Evolutionary conservation across 2,797 vertebrate species (phyloP), one percentile per base, ranked within the genome.

Genomic region (Etheostoma perlongum): DNA sequence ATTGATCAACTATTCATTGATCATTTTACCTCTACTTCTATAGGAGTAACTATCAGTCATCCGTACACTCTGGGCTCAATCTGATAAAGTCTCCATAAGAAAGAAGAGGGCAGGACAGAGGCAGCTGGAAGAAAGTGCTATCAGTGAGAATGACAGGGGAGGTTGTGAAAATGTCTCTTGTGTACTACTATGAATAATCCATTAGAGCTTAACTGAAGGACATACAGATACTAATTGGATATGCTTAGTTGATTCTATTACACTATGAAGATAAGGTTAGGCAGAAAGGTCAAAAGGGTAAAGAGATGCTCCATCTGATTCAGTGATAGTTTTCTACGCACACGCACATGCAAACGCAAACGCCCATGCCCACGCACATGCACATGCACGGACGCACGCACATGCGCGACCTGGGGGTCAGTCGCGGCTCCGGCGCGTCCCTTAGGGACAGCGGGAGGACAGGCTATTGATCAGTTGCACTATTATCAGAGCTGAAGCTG

Each of bases 401-500:
- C 10, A 75, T 42, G 72, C 73, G 59, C 2, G 75, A 89, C 90
- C 85, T 68, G 61, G 52, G 82, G 93, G 91, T 93, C 91, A 92
- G 87, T 85, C 88, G 79, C 87, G 89, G 81, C 77, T 82, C 76
- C 71, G 79, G 74, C 79, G 40, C 16, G 52, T 85, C 87, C 88
- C 89, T 70, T 57, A 42, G 90, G 88, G 88, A 77, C 59, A 8
- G 68, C 27, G 57, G 86, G 82, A 57, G 79, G 92, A 92, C 90
- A 91, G 88, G 91, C 92, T 94, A 95, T 95, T 95, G 95, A 95
- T 95, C 92, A 94, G 92, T 68, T 15, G 63, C 85, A 92, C 94
- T 94, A 95, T 95, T 94, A 95, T 92, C 92, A 93, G 92, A 89
- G 91, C 85, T 81, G 87, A 85, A 92, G 91, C 91, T 94, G 93